Conservation (phyloP, 2,888 invertebrate species). For the Sisyra nigra region DNA sequence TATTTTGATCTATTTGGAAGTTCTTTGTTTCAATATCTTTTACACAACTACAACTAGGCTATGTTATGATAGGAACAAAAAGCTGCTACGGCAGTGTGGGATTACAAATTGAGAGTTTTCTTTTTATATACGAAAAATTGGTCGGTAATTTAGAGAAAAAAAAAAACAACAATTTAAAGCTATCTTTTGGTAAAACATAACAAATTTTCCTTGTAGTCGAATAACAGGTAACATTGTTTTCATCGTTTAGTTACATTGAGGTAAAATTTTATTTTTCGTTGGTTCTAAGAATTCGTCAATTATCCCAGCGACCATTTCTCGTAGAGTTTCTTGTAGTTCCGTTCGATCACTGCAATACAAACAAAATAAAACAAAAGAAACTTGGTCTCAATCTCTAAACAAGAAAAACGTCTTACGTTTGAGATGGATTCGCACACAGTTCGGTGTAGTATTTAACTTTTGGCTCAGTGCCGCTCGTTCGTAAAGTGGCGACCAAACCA, state of each 20-base stretch:
- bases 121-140: too few relatives aligned
- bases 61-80: too few relatives aligned
- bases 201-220: too few relatives aligned
- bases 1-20: too few relatives aligned
- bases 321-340: slow-evolving; percentile 39
- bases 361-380: slow-evolving; percentile 10
- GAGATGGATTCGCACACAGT: slow-evolving; percentile 50
- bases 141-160: too few relatives aligned
- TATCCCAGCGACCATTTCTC: slow-evolving; percentile 60
- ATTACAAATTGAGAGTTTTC: too few relatives aligned
- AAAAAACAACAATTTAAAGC: too few relatives aligned
- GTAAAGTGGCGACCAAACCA: slow-evolving; percentile 71
- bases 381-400: slow-evolving; percentile 2
- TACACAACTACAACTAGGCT: too few relatives aligned
- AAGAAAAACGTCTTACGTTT: slow-evolving; percentile 31
- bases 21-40: too few relatives aligned
- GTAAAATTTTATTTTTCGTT: slow-evolving; percentile 42
- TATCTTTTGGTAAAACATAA: too few relatives aligned
- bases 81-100: too few relatives aligned
- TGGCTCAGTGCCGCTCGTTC: slow-evolving; percentile 97
- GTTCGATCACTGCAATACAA: slow-evolving; percentile 47
- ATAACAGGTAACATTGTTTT: background rate
- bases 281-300: slow-evolving; percentile 73
- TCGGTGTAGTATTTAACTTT: slow-evolving; percentile 99
- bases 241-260: slow-evolving; percentile 19